phyloP scores from a whole-genome alignment of 2,888 invertebrate genomes.

The Trypoxylon attenuatum region DNA sequence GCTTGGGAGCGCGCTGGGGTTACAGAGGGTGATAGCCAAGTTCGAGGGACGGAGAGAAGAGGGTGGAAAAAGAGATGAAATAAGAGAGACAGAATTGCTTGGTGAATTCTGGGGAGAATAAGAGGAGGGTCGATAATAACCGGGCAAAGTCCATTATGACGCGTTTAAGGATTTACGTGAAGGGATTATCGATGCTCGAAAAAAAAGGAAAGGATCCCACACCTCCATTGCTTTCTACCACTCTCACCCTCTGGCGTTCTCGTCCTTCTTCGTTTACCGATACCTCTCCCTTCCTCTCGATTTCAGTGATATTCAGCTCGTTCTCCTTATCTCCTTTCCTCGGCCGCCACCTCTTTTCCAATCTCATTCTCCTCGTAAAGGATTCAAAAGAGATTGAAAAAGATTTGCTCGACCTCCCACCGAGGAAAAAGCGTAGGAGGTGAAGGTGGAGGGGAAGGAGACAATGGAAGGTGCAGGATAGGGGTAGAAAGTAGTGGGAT shows the following conservation, averaged over 20 bases:
- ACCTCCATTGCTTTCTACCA: slow-evolving; percentile 25
- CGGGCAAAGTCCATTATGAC: slow-evolving; percentile 53
- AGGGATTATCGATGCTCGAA: slow-evolving; percentile 44
- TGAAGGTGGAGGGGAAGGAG: slow-evolving; percentile 11
- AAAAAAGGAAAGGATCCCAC: slow-evolving; percentile 12
- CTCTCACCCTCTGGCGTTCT: slow-evolving; percentile 7
- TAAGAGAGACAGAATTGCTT: not conserved
- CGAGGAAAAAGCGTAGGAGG: slow-evolving; percentile 10
- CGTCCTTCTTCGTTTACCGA: not conserved
- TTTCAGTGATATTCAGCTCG: slow-evolving; percentile 45
- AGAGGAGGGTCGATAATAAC: slow-evolving; percentile 50
- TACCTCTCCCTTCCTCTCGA: not conserved
- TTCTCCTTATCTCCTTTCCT: slow-evolving; percentile 29
- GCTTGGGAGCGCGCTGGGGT: too few species aligned
- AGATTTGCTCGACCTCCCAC: slow-evolving; percentile 57
- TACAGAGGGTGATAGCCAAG: too few species aligned
- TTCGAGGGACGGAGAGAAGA: not conserved
- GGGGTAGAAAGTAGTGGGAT: slow-evolving; percentile 1
- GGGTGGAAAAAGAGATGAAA: not conserved
- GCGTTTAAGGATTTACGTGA: slow-evolving; percentile 53
- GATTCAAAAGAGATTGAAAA: slow-evolving; percentile 64
- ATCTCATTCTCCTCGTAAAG: slow-evolving; percentile 57
- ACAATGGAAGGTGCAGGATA: slow-evolving; percentile 10
- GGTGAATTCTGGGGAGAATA: slow-evolving; percentile 32
- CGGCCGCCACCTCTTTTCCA: slow-evolving; percentile 32